Base-by-base conservation (phyloP, 2,113 vertebrate genomes). In the Corapipo altera region DNA sequence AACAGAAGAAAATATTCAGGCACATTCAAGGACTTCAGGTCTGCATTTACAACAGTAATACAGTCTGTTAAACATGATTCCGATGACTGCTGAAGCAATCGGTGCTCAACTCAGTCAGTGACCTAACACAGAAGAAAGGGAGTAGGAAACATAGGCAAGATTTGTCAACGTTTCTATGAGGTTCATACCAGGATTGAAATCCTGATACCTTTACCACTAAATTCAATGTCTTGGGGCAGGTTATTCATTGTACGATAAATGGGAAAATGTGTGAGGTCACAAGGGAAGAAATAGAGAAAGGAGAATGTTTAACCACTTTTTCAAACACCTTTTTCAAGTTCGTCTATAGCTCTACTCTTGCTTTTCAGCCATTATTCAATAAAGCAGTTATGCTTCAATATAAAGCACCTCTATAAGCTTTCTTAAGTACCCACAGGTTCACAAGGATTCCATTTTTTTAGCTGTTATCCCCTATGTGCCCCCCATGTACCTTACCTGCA, bases 301-400 rank as follows among this genome's bases (percentile, higher is more conserved):
- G 49, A 32, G 15, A 46, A 23, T 10, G 1, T 41, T 58, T 44
- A 59, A 55, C 8, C 4, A 17, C 8, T 35, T 28, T 59, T 41
- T 64, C 14, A 64, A 86, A 48, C 9, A 46, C 6, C 4, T 39
- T 65, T 92, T 91, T 65, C 67, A 66, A 55, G 30, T 4, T 81
- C 1, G 0, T 33, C 11, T 41, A 46, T 11, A 32, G 2, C 2
- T 75, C 41, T 15, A 26, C 3, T 2, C 17, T 57, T 74, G 24
- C 5, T 41, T 8, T 71, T 80, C 21, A 76, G 18, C 19, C 28
- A 49, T 12, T 76, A 15, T 41, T 91, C 24, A 69, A 30, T 33
- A 67, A 92, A 87, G 9, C 5, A 32, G 20, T n/a, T 46, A 59
- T 8, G 4, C 3, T n/a, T 69, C 16, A 69, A 6, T 44, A 41